These are phyloP conservation scores for Cerceris rybyensis DNA, from an alignment of 2,888 invertebrate genomes.

Conservation along the genomic window DNA sequence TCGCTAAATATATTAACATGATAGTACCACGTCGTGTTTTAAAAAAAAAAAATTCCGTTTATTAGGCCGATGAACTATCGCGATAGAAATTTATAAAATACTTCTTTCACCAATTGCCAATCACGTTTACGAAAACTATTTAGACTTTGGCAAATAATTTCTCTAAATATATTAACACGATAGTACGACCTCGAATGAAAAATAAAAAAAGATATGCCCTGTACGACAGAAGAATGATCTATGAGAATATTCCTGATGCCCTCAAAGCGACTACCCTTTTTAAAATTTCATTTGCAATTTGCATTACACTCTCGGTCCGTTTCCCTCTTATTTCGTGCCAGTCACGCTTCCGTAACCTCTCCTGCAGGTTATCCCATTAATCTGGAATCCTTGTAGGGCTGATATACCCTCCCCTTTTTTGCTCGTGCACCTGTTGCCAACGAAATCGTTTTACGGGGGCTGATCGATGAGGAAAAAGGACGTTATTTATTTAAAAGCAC, in stretches of 20 bases:
- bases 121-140: too few relatives aligned
- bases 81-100: neutral
- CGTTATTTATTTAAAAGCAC: constrained; percentile 62
- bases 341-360: constrained; percentile 37
- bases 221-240: neutral
- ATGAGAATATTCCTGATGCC: neutral
- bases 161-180: too few relatives aligned
- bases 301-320: constrained; percentile 30
- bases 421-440: constrained; percentile 70
- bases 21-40: too few relatives aligned
- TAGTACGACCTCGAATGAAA: too few relatives aligned
- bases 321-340: constrained; percentile 24
- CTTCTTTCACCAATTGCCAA: too few relatives aligned
- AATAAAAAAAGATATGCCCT: neutral
- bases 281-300: constrained; percentile 55
- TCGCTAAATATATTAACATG: too few relatives aligned
- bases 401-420: constrained; percentile 47
- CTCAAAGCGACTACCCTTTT: constrained; percentile 1
- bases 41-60: too few relatives aligned
- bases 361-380: constrained; percentile 57
- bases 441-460: constrained; percentile 48
- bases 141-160: too few relatives aligned
- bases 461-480: constrained; percentile 51
- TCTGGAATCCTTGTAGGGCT: constrained; percentile 60
- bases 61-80: neutral